These are phyloP conservation scores for Alca torda DNA, from an alignment of 2,797 vertebrate genomes.

Conservation along the genomic window DNA sequence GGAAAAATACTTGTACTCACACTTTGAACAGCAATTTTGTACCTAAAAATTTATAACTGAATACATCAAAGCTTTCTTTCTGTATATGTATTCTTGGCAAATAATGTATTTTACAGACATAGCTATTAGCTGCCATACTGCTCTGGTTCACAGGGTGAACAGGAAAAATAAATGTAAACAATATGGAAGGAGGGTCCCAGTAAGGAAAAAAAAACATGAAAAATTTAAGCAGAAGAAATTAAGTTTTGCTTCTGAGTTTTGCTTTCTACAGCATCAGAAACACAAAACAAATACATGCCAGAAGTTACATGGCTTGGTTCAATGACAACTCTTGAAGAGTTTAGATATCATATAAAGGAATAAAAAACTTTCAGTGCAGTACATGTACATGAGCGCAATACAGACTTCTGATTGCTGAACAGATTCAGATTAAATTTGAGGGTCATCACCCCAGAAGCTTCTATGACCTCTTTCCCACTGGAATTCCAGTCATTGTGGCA, in stretches of 20 bases:
- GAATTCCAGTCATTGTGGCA: neutral
- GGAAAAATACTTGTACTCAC: constrained; percentile 26
- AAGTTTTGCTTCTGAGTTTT: neutral
- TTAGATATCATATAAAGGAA: neutral
- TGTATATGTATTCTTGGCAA: neutral
- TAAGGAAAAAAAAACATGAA: neutral
- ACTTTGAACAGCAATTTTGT: constrained; percentile 7
- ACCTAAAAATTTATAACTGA: neutral
- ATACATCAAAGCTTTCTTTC: constrained; percentile 1
- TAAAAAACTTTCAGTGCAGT: neutral
- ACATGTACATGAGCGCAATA: neutral
- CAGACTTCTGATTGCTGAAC: neutral
- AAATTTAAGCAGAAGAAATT: neutral
- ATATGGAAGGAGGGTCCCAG: neutral
- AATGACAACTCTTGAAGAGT: neutral
- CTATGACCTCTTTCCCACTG: neutral
- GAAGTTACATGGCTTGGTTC: neutral
- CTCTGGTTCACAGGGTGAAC: neutral
- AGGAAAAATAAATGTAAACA: neutral
- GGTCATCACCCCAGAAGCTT: neutral
- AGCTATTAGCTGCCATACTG: neutral
- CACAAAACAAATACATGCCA: neutral
- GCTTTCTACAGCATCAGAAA: neutral
- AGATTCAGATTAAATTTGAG: neutral
- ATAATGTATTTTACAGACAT: neutral